These are phyloP conservation scores for Diabrotica undecimpunctata DNA, from an alignment of 1,140 invertebrate genomes.

Conservation along the genomic window DNA sequence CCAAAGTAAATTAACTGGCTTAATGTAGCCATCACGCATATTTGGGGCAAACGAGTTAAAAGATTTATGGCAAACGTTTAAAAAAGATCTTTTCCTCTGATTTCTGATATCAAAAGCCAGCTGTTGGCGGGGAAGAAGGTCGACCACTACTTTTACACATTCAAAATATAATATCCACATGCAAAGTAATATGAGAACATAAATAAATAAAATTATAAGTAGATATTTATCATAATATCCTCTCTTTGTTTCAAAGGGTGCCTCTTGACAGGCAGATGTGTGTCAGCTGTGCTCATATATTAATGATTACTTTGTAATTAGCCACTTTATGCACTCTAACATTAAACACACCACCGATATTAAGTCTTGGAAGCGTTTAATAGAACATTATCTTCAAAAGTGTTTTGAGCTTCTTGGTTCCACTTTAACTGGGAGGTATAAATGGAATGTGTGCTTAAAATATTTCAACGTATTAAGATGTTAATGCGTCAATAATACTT, in stretches of 20 bases:
- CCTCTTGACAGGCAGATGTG: conserved; percentile 41
- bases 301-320: conserved; percentile 48
- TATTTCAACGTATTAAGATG: too few species aligned
- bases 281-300: conserved; percentile 44
- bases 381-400: neutral
- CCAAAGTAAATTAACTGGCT: too few species aligned
- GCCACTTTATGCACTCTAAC: conserved; percentile 36
- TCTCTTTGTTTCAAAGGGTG: conserved; percentile 44
- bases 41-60: too few species aligned
- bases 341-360: conserved; percentile 34
- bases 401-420: neutral
- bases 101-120: neutral
- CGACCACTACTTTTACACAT: conserved; percentile 5
- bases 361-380: conserved; percentile 5
- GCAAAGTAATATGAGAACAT: conserved; percentile 18
- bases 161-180: conserved; percentile 9
- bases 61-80: too few species aligned
- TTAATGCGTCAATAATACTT: too few species aligned
- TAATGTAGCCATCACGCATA: too few species aligned
- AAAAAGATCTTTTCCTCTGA: too few species aligned
- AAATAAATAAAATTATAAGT: conserved; percentile 42
- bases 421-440: too few species aligned
- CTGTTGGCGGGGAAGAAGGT: neutral
- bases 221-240: conserved; percentile 46
- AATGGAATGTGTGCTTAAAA: too few species aligned